Base-by-base conservation (phyloP, 2,888 invertebrate species). In the Embidobia sp. region DNA sequence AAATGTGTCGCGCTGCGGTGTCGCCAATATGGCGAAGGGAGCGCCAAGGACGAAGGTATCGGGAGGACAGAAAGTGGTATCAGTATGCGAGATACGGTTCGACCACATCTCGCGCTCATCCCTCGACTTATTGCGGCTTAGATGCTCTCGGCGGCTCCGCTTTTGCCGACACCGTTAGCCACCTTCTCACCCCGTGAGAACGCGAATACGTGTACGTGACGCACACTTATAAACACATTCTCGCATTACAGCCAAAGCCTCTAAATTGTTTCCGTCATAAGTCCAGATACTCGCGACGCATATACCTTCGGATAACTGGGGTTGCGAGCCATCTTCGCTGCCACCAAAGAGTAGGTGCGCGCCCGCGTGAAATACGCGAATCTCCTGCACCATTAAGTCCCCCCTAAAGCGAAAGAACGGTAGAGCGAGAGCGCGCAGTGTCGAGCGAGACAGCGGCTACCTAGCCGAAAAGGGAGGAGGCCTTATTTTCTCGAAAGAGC, bases 71-170 rank as follows among this genome's bases (percentile, higher is more conserved):
- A 67, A 85, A 85, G 85, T 81, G 85, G 84, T 89, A 89, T 89
- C 88, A 87, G 89, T 88, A 89, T 89, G 89, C 89, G 86, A 86
- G 87, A 81, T 87, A 86, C 87, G 88, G 87, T 87, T 88, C 87
- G 87, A 86, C 89, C 88, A 87, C 89, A 88, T 89, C 87, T 88
- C 88, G 85, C 83, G 88, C 87, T 89, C 88, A 89, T 89, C 89
- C 89, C 89, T 88, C 87, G 88, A 89, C 89, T 89, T 89, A 89
- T 89, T 89, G 89, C 88, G 88, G 89, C 89, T 89, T 89, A 89
- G 85, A 76, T 80, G 79, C 83, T 79, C 82, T 81, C 77, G 59
- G 67, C 74, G 49, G 77, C 73, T 74, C 77, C 49, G 69, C 74
- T 69, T 79, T 59, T 55, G 40, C 64, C 42, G 42, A 51, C 57